Evolutionary conservation across 2,888 invertebrate species (phyloP).

Genomic region (Brachypalpus laphriformis): DNA sequence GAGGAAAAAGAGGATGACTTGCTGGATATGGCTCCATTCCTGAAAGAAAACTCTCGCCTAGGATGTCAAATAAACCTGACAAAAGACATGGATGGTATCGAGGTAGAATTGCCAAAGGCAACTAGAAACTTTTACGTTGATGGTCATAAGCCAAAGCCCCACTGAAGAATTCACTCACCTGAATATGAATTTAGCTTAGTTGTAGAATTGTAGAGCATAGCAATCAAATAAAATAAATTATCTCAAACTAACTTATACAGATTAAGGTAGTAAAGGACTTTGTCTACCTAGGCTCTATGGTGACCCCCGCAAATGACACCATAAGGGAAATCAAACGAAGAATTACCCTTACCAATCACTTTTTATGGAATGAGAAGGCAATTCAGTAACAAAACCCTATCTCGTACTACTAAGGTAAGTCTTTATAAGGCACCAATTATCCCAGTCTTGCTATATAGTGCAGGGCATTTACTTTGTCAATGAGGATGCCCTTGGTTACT

Average conservation of each 20-base stretch:
- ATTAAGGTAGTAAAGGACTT: background rate
- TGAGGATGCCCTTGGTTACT: no score
- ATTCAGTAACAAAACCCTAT: no score
- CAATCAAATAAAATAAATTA: conserved; percentile 17
- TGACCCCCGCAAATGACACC: no score
- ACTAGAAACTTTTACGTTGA: conserved; percentile 99
- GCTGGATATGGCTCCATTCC: conserved; percentile 97
- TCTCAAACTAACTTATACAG: background rate
- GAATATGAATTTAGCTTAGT: conserved; percentile 6
- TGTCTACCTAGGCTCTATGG: background rate
- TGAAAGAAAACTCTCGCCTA: conserved; percentile 96
- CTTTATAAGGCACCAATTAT: no score
- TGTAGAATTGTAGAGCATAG: conserved; percentile 53
- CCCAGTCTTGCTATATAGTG: no score
- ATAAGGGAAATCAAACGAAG: no score
- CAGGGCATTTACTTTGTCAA: no score
- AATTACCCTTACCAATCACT: no score
- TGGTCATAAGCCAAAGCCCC: conserved; percentile 97
- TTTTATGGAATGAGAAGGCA: no score
- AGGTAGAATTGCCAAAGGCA: conserved; percentile 91
- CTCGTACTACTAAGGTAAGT: no score
- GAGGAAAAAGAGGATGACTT: conserved; percentile 98
- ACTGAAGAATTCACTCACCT: conserved; percentile 84
- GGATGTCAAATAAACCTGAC: conserved; percentile 95
- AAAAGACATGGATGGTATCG: conserved; percentile 94